These are phyloP conservation scores for Saiga tatarica DNA, from an alignment of 2,113 vertebrate species.

Conservation along the genomic window DNA sequence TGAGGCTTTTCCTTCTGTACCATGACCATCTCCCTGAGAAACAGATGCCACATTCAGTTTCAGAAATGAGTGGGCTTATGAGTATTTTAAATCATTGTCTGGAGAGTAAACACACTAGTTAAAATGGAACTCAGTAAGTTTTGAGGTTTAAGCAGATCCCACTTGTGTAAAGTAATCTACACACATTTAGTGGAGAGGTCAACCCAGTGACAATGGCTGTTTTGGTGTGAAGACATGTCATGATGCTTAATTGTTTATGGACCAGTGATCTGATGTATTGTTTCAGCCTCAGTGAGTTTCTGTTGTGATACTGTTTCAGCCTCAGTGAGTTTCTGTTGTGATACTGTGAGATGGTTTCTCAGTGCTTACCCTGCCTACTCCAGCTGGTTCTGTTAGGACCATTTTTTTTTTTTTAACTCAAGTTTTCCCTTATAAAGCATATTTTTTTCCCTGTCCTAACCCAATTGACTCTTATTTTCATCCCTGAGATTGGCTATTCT, in stretches of 20 bases:
- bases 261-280: background rate
- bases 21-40: background rate
- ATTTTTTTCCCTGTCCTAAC: background rate
- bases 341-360: background rate
- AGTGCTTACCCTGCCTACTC: background rate
- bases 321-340: background rate
- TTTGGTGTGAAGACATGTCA: background rate
- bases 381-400: background rate
- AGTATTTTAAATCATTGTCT: background rate
- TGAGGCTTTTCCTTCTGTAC: background rate
- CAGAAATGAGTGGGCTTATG: background rate
- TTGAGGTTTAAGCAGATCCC: background rate
- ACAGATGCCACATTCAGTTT: background rate
- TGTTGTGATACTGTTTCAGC: background rate
- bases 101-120: background rate
- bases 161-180: background rate
- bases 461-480: background rate
- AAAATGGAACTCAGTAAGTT: background rate
- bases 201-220: background rate
- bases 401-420: background rate
- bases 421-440: background rate
- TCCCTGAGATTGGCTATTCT: background rate
- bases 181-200: background rate
- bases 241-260: background rate
- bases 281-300: background rate